A percentile compares a stretch with the other conserved stretches of the same genome.
phyloP scores from a whole-genome alignment of 2,888 invertebrate species.

The Drosophila merina region DNA sequence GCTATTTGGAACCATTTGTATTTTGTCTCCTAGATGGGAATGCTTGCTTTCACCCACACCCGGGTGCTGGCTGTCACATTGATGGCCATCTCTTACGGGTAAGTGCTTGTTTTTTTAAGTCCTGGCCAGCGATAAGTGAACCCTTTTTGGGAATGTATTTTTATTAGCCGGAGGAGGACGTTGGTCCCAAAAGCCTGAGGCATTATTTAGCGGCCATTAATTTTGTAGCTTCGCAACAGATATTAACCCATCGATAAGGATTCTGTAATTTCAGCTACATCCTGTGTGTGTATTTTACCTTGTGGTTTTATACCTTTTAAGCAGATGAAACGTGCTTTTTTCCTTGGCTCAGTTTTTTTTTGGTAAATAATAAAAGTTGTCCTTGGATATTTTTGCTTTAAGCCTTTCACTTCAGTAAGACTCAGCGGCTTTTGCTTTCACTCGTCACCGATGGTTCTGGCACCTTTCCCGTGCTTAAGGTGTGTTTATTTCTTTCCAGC shows the following conservation, averaged over 20 bases:
- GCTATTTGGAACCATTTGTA: slow-evolving; percentile 30
- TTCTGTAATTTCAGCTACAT: not conserved
- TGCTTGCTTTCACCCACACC: slow-evolving; percentile 16
- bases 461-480: slow-evolving; percentile 35
- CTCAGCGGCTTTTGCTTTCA: slow-evolving; percentile 7
- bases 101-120: slow-evolving; percentile 18
- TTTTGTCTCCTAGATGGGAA: slow-evolving; percentile 26
- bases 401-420: slow-evolving; percentile 36
- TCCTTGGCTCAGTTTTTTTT: not conserved
- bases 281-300: not conserved
- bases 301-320: slow-evolving; percentile 15
- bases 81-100: slow-evolving; percentile 37
- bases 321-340: slow-evolving; percentile 8
- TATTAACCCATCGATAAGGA: slow-evolving; percentile 41
- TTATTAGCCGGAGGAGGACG: slow-evolving; percentile 20
- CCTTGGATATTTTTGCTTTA: slow-evolving; percentile 11
- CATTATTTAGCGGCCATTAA: slow-evolving; percentile 45
- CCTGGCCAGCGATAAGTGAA: slow-evolving; percentile 33
- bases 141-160: slow-evolving; percentile 25
- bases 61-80: slow-evolving; percentile 23
- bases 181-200: slow-evolving; percentile 5
- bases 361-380: slow-evolving; percentile 23
- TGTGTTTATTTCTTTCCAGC: slow-evolving; percentile 3
- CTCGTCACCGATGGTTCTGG: slow-evolving; percentile 31
- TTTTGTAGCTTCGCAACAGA: slow-evolving; percentile 12